A percentile compares a stretch with the other conserved stretches of the same genome.
Conservation (phyloP, 2,797 vertebrate species). For the Gymnocypris eckloni region DNA sequence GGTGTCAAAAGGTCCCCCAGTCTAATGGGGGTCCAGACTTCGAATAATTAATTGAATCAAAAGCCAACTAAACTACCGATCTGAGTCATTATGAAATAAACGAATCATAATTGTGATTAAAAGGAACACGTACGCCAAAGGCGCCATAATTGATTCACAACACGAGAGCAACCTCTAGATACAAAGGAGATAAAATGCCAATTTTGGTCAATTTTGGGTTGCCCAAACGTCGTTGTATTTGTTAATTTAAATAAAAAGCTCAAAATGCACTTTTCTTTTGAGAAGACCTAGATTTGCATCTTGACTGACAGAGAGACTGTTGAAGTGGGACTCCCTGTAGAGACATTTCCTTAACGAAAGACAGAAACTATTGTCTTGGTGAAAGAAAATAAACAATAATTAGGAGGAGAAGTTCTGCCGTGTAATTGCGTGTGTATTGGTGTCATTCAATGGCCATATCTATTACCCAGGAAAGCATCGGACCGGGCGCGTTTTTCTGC, state of each 20-base stretch:
- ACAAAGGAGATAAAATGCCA: background rate
- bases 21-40: conserved; percentile 26
- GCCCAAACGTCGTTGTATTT: background rate
- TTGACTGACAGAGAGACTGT: conserved; percentile 17
- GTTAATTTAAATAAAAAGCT: background rate
- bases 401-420: background rate
- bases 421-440: conserved; percentile 6
- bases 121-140: background rate
- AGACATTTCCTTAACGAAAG: conserved; percentile 38
- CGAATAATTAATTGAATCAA: conserved; percentile 36
- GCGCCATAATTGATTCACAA: background rate
- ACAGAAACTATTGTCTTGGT: conserved; percentile 32
- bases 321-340: conserved; percentile 31
- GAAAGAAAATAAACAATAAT: conserved; percentile 41
- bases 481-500: background rate
- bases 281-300: background rate
- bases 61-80: background rate
- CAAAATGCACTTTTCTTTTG: background rate
- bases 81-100: conserved; percentile 5
- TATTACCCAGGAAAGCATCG: background rate
- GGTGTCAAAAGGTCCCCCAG: conserved; percentile 28
- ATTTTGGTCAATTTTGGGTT: background rate
- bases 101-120: conserved; percentile 1
- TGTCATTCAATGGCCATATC: conserved; percentile 23
- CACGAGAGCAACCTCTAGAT: background rate